phyloP scores from a whole-genome alignment of 2,888 invertebrate species.

The Drosophila yooni region DNA sequence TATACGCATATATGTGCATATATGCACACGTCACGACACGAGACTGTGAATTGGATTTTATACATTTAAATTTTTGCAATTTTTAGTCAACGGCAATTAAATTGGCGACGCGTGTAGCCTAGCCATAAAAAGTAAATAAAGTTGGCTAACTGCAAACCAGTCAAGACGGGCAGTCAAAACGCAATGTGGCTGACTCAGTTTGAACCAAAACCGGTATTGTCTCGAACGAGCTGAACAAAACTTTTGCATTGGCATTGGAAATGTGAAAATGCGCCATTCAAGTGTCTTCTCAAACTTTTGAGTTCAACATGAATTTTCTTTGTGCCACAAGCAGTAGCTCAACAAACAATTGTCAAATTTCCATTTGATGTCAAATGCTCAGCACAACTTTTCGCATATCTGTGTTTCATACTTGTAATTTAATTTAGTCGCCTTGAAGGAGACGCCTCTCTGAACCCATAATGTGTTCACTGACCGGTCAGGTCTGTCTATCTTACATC shows the following conservation, averaged over 20 bases:
- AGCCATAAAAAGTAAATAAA: conserved; percentile 60
- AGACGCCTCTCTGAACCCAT: background rate
- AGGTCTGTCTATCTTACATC: background rate
- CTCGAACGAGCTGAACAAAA: conserved; percentile 2
- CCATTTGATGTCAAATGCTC: conserved; percentile 53
- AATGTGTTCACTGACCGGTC: background rate
- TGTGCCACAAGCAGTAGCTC: conserved; percentile 10
- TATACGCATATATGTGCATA: background rate
- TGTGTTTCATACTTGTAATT: conserved; percentile 8
- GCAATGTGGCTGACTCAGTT: conserved; percentile 16
- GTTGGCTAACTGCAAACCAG: conserved; percentile 22
- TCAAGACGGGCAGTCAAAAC: background rate
- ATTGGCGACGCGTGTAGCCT: conserved; percentile 73
- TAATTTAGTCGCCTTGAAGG: background rate
- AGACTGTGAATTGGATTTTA: conserved; percentile 11
- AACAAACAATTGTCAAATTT: conserved; percentile 63
- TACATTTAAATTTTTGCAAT: conserved; percentile 64
- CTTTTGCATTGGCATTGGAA: conserved; percentile 12
- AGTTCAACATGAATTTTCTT: conserved; percentile 21
- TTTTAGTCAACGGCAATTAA: conserved; percentile 75
- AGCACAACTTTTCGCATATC: conserved; percentile 50
- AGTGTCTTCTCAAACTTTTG: conserved; percentile 9
- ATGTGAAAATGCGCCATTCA: conserved; percentile 12
- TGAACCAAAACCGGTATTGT: conserved; percentile 28
- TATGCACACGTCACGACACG: conserved; percentile 38